Evolutionary conservation across 2,797 vertebrate species (phyloP).

Genomic region (Antrozous pallidus): DNA sequence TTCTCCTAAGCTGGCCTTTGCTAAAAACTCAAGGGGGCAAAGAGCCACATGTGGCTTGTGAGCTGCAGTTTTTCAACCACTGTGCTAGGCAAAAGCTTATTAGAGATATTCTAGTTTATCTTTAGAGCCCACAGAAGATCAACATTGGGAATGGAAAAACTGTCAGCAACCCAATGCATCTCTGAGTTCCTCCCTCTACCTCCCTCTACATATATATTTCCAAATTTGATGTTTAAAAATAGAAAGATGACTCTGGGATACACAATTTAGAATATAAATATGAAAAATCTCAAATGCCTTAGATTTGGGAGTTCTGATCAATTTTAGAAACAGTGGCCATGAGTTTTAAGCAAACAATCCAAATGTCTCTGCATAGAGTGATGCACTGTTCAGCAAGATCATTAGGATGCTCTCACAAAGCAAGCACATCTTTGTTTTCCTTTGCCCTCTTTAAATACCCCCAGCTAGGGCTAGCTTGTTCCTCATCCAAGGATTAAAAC

Average conservation of each 20-base stretch:
- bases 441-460: background rate
- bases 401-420: background rate
- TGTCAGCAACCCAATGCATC: background rate
- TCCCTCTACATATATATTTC: background rate
- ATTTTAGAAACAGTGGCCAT: conserved; percentile 8
- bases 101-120: background rate
- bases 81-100: background rate
- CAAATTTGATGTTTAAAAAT: conserved; percentile 23
- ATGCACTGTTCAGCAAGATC: background rate
- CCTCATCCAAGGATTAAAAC: background rate
- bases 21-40: no score
- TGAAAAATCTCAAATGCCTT: background rate
- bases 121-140: background rate
- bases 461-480: background rate
- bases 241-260: background rate
- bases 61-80: no score
- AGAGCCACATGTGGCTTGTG: no score
- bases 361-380: background rate
- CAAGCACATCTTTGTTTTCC: background rate
- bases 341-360: background rate
- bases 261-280: background rate
- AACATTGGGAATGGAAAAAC: background rate
- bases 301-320: background rate
- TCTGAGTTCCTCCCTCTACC: background rate
- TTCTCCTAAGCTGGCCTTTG: no score